phyloP scores from a whole-genome alignment of 2,113 vertebrate species.

The Vulpes ferrilata region DNA sequence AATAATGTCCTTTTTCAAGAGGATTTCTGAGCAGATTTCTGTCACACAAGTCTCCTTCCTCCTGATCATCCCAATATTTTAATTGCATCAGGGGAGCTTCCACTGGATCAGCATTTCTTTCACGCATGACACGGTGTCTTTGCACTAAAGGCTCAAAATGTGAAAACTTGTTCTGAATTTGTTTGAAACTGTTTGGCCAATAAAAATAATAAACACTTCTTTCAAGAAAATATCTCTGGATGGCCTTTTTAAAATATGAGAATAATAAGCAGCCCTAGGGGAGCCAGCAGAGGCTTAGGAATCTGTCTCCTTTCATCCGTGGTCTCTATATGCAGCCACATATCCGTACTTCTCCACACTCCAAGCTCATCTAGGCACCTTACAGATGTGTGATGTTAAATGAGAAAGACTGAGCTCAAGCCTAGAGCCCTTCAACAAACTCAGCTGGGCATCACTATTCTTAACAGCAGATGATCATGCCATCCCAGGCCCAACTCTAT shows the following conservation, averaged over 20 bases:
- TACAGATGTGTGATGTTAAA: not conserved
- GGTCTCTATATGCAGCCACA: not conserved
- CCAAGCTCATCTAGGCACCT: not conserved
- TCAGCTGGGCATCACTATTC: not conserved
- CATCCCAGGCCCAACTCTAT: not conserved
- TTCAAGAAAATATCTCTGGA: slow-evolving; percentile 80
- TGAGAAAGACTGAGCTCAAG: not conserved
- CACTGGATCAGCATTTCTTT: slow-evolving; percentile 72
- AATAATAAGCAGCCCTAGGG: not conserved
- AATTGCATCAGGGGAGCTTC: slow-evolving; percentile 58
- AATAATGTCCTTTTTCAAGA: slow-evolving; percentile 75
- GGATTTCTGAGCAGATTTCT: slow-evolving; percentile 81
- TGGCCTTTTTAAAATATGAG: slow-evolving; percentile 74
- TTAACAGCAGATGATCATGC: not conserved
- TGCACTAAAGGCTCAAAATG: slow-evolving; percentile 82
- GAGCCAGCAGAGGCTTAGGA: not conserved
- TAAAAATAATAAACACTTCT: slow-evolving; percentile 86
- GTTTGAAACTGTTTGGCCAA: slow-evolving; percentile 83
- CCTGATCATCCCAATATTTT: slow-evolving; percentile 50
- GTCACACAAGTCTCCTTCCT: slow-evolving; percentile 75
- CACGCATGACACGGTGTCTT: slow-evolving; percentile 64
- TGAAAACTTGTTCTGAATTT: slow-evolving; percentile 84
- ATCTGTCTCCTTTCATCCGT: not conserved
- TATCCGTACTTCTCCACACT: not conserved
- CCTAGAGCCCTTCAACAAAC: not conserved